Evolutionary conservation across 1,140 invertebrate genomes (phyloP).

Genomic region (Saccostrea glomerata): DNA sequence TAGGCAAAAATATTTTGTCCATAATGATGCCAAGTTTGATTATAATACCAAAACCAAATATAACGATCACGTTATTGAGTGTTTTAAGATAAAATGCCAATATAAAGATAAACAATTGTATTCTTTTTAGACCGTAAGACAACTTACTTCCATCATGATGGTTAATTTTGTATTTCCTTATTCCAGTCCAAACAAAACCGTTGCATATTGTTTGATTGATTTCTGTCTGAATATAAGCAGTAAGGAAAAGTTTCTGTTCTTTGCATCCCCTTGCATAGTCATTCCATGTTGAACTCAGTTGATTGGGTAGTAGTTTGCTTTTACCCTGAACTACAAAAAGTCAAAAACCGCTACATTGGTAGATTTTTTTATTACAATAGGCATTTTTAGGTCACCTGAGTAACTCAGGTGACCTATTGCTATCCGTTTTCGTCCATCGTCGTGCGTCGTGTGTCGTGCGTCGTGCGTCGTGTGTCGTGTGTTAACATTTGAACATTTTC

Average conservation of each 20-base stretch:
- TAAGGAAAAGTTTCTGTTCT: neutral
- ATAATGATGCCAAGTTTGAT: no score
- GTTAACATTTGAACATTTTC: no score
- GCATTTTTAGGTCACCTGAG: no score
- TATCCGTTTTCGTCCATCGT: no score
- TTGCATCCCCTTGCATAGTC: neutral
- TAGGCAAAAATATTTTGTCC: no score
- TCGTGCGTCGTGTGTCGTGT: no score
- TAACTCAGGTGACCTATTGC: no score
- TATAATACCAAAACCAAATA: no score
- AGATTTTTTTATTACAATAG: neutral
- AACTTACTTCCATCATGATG: neutral
- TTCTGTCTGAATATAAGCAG: neutral
- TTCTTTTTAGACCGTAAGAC: neutral
- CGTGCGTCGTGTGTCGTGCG: no score
- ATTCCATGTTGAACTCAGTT: neutral
- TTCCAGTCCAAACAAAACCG: neutral
- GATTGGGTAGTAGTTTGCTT: neutral
- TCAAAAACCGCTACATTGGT: neutral
- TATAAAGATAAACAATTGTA: no score
- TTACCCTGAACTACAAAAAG: neutral
- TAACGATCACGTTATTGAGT: no score
- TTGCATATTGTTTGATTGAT: neutral
- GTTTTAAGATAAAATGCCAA: no score
- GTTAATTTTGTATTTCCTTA: neutral